Base-by-base conservation (phyloP, 2,888 invertebrate species). In the Operophtera brumata region DNA sequence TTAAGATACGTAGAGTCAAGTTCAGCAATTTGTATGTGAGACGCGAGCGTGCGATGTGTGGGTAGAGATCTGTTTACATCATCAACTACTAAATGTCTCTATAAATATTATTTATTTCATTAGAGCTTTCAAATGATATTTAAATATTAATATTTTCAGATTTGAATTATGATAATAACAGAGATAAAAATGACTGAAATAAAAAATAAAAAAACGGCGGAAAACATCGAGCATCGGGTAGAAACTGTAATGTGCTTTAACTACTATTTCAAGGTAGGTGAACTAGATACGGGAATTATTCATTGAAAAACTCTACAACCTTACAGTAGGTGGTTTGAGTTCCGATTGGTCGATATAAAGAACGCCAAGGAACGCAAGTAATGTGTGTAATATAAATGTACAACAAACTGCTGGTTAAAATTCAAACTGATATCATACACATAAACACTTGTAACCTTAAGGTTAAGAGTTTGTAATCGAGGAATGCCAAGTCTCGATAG, bases 401-500 rank as follows among this genome's bases (percentile, higher is more conserved):
- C 6, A 6, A 6, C 12, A 36, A 36, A 13, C 1, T 36, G 13
- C 36, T 34, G 10, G 34, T 34, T 34, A 20, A 39, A 9, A 25
- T 20, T 39, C 37, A 25, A 39, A 35, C n/a, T 11, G 12, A 30
- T 9, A 49, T n/a, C 32, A 49, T 59, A 57, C 61, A 61, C 57
- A 68, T 67, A 62, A 44, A 39, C 40, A 61, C 43, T 60, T 65
- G 62, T 37, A 70, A 70, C 67, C 72, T 66, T 66, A 66, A 67
- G 51, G 47, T 47, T 57, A 59, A 11, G 59, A 59, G 62, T 74
- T 75, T 74, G 72, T 69, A 72, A 73, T 75, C 68, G 68, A 69
- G 74, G 68, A 74, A 76, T 73, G 72, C 67, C 62, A 70, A 71
- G 67, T 62, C 67, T 71, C 69, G 82, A 82, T 83, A 79, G 70